Evolutionary conservation across 2,113 vertebrate species (phyloP).

Genomic region (Melospiza melodia): DNA sequence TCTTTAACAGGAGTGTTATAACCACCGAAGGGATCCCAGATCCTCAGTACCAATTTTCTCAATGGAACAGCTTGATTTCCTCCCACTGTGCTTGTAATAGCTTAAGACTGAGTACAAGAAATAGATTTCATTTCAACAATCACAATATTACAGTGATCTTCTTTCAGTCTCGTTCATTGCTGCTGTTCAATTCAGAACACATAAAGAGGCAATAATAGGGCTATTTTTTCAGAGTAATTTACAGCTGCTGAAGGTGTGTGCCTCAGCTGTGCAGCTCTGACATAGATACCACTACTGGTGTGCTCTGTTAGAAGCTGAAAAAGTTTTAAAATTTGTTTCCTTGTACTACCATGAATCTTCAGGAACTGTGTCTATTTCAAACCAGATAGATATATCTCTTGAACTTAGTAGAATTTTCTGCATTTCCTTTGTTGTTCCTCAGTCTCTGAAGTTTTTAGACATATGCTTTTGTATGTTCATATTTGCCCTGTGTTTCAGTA

Average conservation of each 20-base stretch:
- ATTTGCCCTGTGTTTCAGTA: neutral
- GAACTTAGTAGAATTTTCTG: neutral
- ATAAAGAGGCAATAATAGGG: neutral
- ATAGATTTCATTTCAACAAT: constrained; percentile 14
- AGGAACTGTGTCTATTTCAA: neutral
- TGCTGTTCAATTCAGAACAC: constrained; percentile 21
- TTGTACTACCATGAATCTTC: neutral
- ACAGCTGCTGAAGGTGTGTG: neutral
- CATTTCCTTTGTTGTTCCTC: neutral
- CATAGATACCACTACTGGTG: neutral
- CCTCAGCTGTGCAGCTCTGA: neutral
- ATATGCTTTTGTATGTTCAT: neutral
- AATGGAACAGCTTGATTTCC: constrained; percentile 38
- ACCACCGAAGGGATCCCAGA: neutral
- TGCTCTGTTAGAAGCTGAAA: neutral
- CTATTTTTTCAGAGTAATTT: neutral
- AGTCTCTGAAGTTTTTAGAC: neutral
- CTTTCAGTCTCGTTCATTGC: constrained; percentile 3
- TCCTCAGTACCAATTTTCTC: neutral
- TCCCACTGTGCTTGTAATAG: constrained; percentile 25
- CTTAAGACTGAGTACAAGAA: constrained; percentile 1
- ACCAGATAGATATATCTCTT: neutral
- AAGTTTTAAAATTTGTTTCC: neutral
- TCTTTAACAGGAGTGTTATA: neutral
- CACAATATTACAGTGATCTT: constrained; percentile 1